Base-by-base conservation (phyloP, 2,888 invertebrate genomes). In the Zele albiditarsus region DNA sequence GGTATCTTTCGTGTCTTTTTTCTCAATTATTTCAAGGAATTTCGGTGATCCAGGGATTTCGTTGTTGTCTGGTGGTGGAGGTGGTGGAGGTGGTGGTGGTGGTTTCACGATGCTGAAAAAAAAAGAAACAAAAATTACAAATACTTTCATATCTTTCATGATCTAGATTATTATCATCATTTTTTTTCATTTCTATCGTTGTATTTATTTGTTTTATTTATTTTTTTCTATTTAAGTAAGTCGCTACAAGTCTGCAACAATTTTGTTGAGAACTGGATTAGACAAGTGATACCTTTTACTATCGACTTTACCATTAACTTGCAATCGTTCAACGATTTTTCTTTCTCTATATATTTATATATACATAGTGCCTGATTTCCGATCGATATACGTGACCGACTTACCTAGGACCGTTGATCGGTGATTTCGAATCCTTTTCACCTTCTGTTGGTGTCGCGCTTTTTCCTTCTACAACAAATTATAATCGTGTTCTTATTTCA, bases 31-130 rank as follows among this genome's bases (percentile, higher is more conserved):
- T 20, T 81, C 82, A 28, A 78, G 69, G 71, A 84, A 75, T 79
- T 83, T 85, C 16, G 82, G 71, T 38, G 81, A 79, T 58, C 81
- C 78, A 60, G 85, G 82, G 16, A 84, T 78, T 25, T 85, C 81
- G 65, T 88, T 88, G 14, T 84, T 86, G 66, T 83, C 82, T 80
- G 87, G 86, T 68, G 88, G 88, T 0, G 88, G 87, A 3, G 89
- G 89, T 3, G 87, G 87, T 0, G 88, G 88, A 0, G 89, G 89
- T 3, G 89, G 89, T 3, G 86, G 86, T n/a, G 86, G 86, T 3
- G 87, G 87, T 71, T 84, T 85, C 27, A 82, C 81, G 74, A 84
- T 79, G 76, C 86, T 86, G 71, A 33, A 67, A 67, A 49, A 73
- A 62, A 74, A 10, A 67, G 58, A 69, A 66, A 71, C 46, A 38